Evolutionary conservation across 1,140 invertebrate genomes (phyloP).

Genomic region (Dendrolimus kikuchii): DNA sequence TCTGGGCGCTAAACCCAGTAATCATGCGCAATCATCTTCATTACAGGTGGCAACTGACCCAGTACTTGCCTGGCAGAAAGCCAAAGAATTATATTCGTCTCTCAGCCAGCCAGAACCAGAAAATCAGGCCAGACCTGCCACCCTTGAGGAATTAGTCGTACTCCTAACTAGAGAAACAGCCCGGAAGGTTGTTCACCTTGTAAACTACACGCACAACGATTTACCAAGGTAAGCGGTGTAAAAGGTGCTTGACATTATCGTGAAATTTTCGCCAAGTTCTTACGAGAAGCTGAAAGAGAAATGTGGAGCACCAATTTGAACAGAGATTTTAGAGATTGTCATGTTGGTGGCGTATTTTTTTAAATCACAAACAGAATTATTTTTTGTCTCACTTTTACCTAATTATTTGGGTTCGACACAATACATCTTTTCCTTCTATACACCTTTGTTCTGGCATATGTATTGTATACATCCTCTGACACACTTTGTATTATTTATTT

Average conservation of each 20-base stretch:
- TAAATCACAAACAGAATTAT: too few species aligned
- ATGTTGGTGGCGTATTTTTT: too few species aligned
- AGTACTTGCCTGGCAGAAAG: conserved; percentile 80
- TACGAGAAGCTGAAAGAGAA: background rate
- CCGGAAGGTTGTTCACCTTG: conserved; percentile 81
- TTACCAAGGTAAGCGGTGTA: conserved; percentile 68
- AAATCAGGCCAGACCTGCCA: conserved; percentile 84
- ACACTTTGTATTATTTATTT: too few species aligned
- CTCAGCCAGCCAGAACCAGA: conserved; percentile 85
- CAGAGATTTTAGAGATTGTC: too few species aligned
- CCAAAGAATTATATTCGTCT: conserved; percentile 78
- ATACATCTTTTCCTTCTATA: too few species aligned
- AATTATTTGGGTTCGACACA: too few species aligned
- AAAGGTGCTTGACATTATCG: background rate
- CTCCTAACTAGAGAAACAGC: conserved; percentile 82
- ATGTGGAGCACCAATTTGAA: too few species aligned
- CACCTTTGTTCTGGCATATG: too few species aligned
- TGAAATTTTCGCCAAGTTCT: background rate
- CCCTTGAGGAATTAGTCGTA: conserved; percentile 82
- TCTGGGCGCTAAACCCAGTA: background rate
- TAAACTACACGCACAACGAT: conserved; percentile 78
- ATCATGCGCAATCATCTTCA: background rate
- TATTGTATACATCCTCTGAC: too few species aligned
- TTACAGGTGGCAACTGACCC: conserved; percentile 82
- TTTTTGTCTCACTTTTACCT: too few species aligned